phyloP scores from a whole-genome alignment of 2,888 invertebrate genomes.

The Lordiphosa andalusiaca region DNA sequence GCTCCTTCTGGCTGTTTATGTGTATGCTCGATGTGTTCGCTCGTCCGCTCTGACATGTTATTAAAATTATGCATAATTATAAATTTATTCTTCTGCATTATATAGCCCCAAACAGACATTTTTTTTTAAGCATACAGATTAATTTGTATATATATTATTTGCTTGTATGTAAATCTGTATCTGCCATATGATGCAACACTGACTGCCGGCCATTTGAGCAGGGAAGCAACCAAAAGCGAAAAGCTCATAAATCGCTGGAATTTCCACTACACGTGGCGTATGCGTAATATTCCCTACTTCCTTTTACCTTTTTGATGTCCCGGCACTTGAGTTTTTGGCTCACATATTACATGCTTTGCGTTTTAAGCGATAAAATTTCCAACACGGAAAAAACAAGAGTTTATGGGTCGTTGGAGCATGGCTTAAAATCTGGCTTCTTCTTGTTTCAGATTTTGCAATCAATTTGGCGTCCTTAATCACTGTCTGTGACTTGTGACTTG shows the following conservation, averaged over 20 bases:
- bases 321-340: conserved; percentile 16
- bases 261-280: conserved; percentile 29
- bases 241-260: conserved; percentile 36
- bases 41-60: conserved; percentile 40
- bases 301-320: conserved; percentile 5
- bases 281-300: conserved; percentile 23
- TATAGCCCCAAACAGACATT: conserved; percentile 18
- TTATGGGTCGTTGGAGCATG: conserved; percentile 16
- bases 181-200: conserved; percentile 26
- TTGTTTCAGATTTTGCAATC: neutral
- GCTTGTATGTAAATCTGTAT: conserved; percentile 11
- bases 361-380: conserved; percentile 34
- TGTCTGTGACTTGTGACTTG: conserved; percentile 53
- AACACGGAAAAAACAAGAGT: conserved; percentile 21
- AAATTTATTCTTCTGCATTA: conserved; percentile 61
- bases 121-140: conserved; percentile 45
- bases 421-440: neutral
- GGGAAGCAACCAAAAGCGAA: conserved; percentile 7
- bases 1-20: too few relatives aligned
- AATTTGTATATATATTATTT: conserved; percentile 41
- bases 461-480: conserved; percentile 16
- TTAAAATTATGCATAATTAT: conserved; percentile 65
- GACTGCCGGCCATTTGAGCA: conserved; percentile 50
- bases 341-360: conserved; percentile 30
- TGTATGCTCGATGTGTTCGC: conserved; percentile 14